Evolutionary conservation across 2,113 vertebrate species (phyloP).

Genomic region (Leptodactylus fuscus): DNA sequence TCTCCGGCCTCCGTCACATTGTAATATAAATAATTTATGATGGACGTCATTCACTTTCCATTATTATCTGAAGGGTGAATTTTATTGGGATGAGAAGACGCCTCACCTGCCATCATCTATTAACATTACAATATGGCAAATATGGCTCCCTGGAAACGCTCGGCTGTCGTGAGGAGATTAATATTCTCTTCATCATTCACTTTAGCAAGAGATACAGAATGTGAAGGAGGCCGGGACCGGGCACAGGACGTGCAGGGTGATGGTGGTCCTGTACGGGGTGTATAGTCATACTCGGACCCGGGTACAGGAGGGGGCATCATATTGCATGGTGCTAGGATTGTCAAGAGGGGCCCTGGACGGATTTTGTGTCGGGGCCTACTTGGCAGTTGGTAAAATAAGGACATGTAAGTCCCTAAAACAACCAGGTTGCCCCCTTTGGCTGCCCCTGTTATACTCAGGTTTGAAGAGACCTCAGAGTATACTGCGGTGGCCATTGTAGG

Average conservation of each 20-base stretch:
- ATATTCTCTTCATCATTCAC: neutral
- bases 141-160: neutral
- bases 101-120: conserved; percentile 11
- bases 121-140: neutral
- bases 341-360: no score
- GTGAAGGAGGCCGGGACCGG: neutral
- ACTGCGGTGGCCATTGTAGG: no score
- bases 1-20: neutral
- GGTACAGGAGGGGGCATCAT: neutral
- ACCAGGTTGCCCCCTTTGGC: no score
- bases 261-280: no score
- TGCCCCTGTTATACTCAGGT: no score
- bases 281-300: neutral
- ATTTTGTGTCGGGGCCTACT: no score
- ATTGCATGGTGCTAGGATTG: no score
- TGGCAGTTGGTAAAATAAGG: no score
- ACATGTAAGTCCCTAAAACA: no score
- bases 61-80: neutral
- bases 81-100: neutral
- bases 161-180: neutral
- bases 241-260: neutral
- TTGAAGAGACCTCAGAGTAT: no score
- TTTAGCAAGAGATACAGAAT: neutral
- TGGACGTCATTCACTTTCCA: conserved; percentile 1
- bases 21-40: neutral